Evolutionary conservation across 2,797 vertebrate genomes (phyloP).

Genomic region (Cephalopachus bancanus): DNA sequence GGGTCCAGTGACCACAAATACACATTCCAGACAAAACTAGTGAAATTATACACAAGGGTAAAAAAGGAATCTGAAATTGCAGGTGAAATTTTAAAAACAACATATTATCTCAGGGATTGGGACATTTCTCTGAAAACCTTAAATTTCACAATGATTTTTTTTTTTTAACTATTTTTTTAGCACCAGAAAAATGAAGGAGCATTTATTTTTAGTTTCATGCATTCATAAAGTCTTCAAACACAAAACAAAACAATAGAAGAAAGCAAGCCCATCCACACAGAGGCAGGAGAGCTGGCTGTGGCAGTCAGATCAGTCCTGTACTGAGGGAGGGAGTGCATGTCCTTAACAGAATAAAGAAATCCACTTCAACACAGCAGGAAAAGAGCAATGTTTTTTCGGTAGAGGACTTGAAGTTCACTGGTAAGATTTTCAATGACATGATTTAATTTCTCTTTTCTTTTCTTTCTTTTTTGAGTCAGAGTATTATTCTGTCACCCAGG

Average conservation of each 20-base stretch:
- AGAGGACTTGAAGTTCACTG: not conserved
- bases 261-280: not conserved
- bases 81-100: not conserved
- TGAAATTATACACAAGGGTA: not conserved
- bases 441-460: too few species aligned
- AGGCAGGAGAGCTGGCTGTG: not conserved
- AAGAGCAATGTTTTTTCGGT: not conserved
- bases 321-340: rapidly evolving
- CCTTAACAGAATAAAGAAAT: not conserved
- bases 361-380: not conserved
- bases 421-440: not conserved
- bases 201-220: conserved; percentile 56
- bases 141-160: not conserved
- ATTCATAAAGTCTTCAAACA: not conserved
- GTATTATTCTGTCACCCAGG: too few species aligned
- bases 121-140: not conserved
- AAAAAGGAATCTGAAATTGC: not conserved
- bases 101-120: not conserved
- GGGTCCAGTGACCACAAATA: not conserved
- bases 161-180: conserved; percentile 23
- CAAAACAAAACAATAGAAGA: not conserved
- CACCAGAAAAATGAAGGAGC: not conserved
- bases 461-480: too few species aligned
- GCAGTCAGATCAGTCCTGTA: rapidly evolving
- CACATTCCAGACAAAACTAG: not conserved